These are phyloP conservation scores for Sinocyclocheilus grahami DNA, from an alignment of 2,113 vertebrate species.

Conservation along the genomic window DNA sequence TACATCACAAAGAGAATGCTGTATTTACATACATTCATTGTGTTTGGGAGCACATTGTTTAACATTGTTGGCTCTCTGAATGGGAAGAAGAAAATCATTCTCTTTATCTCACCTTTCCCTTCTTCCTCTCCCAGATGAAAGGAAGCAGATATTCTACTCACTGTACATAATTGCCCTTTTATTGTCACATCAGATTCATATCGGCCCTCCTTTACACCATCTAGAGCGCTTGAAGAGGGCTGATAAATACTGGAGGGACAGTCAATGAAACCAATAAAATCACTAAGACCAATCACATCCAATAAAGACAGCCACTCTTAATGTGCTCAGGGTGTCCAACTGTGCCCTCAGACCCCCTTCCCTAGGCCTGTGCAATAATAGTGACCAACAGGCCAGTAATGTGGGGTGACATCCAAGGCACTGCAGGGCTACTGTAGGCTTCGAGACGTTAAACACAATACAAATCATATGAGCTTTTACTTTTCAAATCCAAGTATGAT, in stretches of 20 bases:
- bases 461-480: background rate
- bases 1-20: slow-evolving; percentile 22
- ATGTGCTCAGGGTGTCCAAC: slow-evolving; percentile 69
- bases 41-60: slow-evolving; percentile 12
- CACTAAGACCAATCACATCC: slow-evolving; percentile 53
- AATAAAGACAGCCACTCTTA: slow-evolving; percentile 63
- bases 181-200: slow-evolving; percentile 80
- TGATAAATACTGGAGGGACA: slow-evolving; percentile 73
- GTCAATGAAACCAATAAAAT: slow-evolving; percentile 80
- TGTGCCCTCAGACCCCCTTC: background rate
- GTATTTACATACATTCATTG: slow-evolving; percentile 12
- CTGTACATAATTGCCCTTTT: slow-evolving; percentile 77
- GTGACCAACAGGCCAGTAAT: background rate
- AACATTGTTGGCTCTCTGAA: slow-evolving; percentile 22
- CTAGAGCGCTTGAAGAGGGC: slow-evolving; percentile 68
- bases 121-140: slow-evolving; percentile 58
- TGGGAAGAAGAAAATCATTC: slow-evolving; percentile 45
- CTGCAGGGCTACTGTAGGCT: background rate
- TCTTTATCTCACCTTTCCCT: slow-evolving; percentile 49
- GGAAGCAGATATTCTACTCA: slow-evolving; percentile 61
- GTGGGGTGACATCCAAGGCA: background rate
- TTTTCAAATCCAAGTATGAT: background rate
- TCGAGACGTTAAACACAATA: background rate
- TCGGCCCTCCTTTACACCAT: slow-evolving; percentile 60
- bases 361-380: slow-evolving; percentile 11